Percentiles rank a stretch among this genome's conserved stretches.
phyloP scores from a whole-genome alignment of 2,888 invertebrate genomes.

The Limulus polyphemus region DNA sequence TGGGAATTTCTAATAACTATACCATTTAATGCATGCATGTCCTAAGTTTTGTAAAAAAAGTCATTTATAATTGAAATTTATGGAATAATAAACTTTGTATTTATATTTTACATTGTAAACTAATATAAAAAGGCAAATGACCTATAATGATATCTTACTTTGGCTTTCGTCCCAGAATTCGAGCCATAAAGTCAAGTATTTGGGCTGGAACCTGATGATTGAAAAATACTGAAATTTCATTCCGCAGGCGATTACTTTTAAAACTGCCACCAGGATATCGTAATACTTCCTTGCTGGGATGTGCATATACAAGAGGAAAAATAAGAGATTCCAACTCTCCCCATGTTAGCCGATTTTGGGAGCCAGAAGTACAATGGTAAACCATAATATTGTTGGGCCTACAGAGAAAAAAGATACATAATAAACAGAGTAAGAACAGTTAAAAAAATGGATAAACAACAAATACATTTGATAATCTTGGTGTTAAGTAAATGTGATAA shows the following conservation, averaged over 20 bases:
- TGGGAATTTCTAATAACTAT: too few species aligned
- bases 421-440: too few species aligned
- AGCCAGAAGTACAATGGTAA: slow-evolving; percentile 37
- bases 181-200: slow-evolving; percentile 62
- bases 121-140: too few species aligned
- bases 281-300: slow-evolving; percentile 25
- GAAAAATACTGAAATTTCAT: slow-evolving; percentile 17
- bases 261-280: slow-evolving; percentile 23
- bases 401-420: too few species aligned
- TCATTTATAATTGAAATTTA: too few species aligned
- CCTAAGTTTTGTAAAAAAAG: too few species aligned
- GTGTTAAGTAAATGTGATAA: too few species aligned
- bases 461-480: too few species aligned
- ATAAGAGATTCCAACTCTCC: slow-evolving; percentile 30
- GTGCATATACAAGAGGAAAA: slow-evolving; percentile 16
- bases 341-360: slow-evolving; percentile 39
- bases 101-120: too few species aligned
- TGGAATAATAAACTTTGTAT: too few species aligned
- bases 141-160: slow-evolving; percentile 37
- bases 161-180: slow-evolving; percentile 59
- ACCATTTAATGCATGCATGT: too few species aligned
- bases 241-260: slow-evolving; percentile 12
- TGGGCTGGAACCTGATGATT: slow-evolving; percentile 64
- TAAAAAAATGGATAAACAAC: too few species aligned
- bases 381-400: slow-evolving; percentile 26